phyloP scores from a whole-genome alignment of 1,140 invertebrate genomes.

The Probaryconus sp. region DNA sequence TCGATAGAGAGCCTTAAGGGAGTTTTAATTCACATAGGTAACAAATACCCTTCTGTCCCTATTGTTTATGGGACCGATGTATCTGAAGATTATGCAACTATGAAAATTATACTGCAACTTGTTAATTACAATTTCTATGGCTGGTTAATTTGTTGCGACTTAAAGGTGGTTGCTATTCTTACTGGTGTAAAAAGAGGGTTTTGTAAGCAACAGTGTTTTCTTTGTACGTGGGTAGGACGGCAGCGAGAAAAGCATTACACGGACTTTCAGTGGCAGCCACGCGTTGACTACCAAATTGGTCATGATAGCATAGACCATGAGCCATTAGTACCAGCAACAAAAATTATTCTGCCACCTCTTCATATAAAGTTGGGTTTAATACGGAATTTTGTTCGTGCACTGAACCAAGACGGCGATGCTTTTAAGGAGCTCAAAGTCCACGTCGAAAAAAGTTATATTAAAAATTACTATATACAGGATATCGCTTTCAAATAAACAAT shows the following conservation, averaged over 20 bases:
- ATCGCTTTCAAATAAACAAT: no score
- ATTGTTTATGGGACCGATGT: background rate
- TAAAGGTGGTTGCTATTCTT: slow-evolving; percentile 7
- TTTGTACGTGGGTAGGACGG: slow-evolving; percentile 10
- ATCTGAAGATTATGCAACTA: background rate
- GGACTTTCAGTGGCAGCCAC: background rate
- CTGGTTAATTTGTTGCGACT: slow-evolving; percentile 22
- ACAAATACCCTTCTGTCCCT: slow-evolving; percentile 1
- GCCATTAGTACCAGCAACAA: background rate
- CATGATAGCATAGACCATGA: background rate
- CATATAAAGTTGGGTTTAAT: slow-evolving; percentile 16
- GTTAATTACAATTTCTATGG: background rate
- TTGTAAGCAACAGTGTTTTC: slow-evolving; percentile 5
- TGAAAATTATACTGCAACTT: background rate
- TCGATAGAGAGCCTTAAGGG: slow-evolving; percentile 6
- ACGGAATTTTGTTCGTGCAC: slow-evolving; percentile 7
- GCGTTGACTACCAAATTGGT: background rate
- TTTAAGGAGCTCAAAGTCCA: no score
- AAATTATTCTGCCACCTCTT: slow-evolving; percentile 9
- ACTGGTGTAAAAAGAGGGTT: background rate
- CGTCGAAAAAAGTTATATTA: no score
- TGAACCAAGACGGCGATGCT: no score
- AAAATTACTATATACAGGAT: no score
- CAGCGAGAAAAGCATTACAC: background rate
- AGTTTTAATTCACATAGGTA: slow-evolving; percentile 11